Evolutionary conservation across 2,888 invertebrate genomes (phyloP).

Genomic region (Ganaspis brasiliensis): DNA sequence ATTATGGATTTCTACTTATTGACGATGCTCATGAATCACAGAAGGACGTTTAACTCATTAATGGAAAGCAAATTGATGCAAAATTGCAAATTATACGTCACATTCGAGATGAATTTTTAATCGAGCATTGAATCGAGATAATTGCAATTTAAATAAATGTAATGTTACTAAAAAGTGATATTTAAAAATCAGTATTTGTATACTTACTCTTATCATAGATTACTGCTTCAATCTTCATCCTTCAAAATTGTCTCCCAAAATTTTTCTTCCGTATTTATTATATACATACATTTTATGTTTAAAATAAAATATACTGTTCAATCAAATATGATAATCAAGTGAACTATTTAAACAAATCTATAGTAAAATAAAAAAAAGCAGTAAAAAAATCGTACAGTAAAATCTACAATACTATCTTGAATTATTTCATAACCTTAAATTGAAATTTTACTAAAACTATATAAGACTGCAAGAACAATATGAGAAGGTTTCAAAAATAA

Average conservation of each 20-base stretch:
- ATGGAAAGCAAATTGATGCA: slow-evolving; percentile 28
- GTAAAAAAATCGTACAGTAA: too few species aligned
- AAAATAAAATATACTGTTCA: too few species aligned
- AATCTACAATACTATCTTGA: too few species aligned
- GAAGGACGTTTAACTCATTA: slow-evolving; percentile 40
- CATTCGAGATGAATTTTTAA: slow-evolving; percentile 30
- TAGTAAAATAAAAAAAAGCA: too few species aligned
- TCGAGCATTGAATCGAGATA: slow-evolving; percentile 6
- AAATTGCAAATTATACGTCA: slow-evolving; percentile 25
- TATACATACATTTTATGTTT: too few species aligned
- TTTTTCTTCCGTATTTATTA: too few species aligned
- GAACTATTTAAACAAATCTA: too few species aligned
- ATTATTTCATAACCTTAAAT: too few species aligned
- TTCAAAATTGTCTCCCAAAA: background rate
- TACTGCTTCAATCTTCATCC: background rate
- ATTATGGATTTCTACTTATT: too few species aligned
- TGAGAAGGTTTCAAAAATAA: slow-evolving; percentile 7
- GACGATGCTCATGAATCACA: slow-evolving; percentile 38
- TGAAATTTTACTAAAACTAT: too few species aligned
- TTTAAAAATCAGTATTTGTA: background rate
- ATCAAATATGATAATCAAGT: too few species aligned
- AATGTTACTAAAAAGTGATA: slow-evolving; percentile 14
- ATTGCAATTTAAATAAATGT: slow-evolving; percentile 31
- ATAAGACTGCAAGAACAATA: slow-evolving; percentile 1
- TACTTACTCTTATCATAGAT: slow-evolving; percentile 1